These are phyloP conservation scores for Danio choprae DNA, from an alignment of 2,797 vertebrate genomes.

Conservation along the genomic window DNA sequence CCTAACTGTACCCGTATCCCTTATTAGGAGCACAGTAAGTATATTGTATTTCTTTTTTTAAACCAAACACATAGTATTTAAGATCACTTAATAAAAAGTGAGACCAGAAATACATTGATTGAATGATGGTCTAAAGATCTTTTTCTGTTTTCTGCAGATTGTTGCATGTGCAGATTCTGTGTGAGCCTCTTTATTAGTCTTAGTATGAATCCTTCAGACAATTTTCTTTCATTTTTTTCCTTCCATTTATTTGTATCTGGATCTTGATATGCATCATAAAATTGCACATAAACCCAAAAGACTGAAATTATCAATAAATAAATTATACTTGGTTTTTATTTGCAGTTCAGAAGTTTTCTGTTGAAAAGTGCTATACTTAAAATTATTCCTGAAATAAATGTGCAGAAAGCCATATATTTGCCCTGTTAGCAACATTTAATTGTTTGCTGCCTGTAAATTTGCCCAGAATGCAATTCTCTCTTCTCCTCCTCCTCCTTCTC, in stretches of 20 bases:
- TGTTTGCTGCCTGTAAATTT: slow-evolving; percentile 46
- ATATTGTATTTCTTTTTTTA: too few species aligned
- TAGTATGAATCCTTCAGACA: neutral
- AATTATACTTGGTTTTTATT: neutral
- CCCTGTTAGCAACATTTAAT: slow-evolving; percentile 45
- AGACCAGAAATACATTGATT: too few species aligned
- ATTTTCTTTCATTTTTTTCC: neutral
- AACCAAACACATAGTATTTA: too few species aligned
- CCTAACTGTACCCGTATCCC: too few species aligned
- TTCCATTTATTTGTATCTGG: neutral
- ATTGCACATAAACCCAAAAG: neutral
- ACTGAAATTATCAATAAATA: neutral
- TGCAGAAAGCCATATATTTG: neutral
- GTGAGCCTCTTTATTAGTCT: too few species aligned
- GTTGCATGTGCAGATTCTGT: too few species aligned
- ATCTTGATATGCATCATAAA: neutral
- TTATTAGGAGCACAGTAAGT: too few species aligned
- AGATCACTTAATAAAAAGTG: too few species aligned
- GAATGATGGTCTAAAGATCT: too few species aligned
- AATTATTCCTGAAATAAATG: neutral
- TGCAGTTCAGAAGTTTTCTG: neutral
- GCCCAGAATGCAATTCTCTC: slow-evolving; percentile 45
- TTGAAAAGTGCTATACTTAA: neutral
- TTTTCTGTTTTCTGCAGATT: too few species aligned
- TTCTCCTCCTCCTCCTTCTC: neutral